Percentiles rank a stretch among this genome's conserved stretches.
phyloP scores from a whole-genome alignment of 2,888 invertebrate species.

The Brenthis daphne region DNA sequence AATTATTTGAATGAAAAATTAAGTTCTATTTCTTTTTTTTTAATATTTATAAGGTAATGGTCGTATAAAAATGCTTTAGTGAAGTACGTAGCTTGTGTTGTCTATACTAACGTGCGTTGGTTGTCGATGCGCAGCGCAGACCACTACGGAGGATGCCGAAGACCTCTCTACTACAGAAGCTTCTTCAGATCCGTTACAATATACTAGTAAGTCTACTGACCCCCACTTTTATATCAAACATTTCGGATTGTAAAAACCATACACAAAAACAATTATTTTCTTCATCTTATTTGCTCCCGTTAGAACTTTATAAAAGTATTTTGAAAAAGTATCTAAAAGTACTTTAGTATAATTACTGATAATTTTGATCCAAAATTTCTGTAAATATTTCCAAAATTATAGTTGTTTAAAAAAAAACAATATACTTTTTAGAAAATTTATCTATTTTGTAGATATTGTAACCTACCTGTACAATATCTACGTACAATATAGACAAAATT shows the following conservation, averaged over 20 bases:
- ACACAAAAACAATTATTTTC: background rate
- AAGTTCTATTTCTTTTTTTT: background rate
- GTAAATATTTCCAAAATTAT: too few relatives aligned
- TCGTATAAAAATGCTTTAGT: slow-evolving; percentile 20
- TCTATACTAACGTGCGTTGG: slow-evolving; percentile 62
- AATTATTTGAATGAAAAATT: too few relatives aligned
- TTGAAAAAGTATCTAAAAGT: too few relatives aligned
- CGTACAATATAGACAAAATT: too few relatives aligned
- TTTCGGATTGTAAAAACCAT: background rate
- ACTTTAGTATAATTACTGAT: too few relatives aligned
- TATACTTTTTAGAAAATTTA: too few relatives aligned
- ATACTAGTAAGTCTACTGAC: slow-evolving; percentile 38
- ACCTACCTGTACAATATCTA: too few relatives aligned
- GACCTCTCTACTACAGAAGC: slow-evolving; percentile 54
- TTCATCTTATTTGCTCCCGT: too few relatives aligned
- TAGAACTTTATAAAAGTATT: too few relatives aligned
- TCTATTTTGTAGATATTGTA: too few relatives aligned
- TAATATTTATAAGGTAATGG: slow-evolving; percentile 1
- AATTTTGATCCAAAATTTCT: too few relatives aligned
- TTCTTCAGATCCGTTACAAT: slow-evolving; percentile 39
- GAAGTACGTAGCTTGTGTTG: slow-evolving; percentile 41
- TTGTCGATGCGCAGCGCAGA: slow-evolving; percentile 56
- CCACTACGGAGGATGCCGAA: slow-evolving; percentile 52
- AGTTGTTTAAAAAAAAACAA: too few relatives aligned
- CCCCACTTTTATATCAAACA: slow-evolving; percentile 3